Conservation (phyloP, 1,140 invertebrate species). For the Listronotus bonariensis region DNA sequence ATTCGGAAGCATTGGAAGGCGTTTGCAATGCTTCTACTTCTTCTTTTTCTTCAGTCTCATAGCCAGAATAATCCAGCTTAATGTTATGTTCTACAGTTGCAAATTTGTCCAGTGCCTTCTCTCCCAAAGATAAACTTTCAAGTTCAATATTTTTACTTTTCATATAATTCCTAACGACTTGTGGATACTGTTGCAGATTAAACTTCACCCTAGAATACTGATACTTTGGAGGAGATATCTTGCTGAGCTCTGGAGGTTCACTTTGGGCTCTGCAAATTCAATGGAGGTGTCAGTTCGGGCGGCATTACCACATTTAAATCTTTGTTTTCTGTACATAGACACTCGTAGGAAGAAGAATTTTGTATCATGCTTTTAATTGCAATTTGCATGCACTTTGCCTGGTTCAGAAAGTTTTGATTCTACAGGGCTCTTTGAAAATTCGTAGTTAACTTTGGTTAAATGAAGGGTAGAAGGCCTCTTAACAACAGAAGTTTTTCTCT, state of each 20-base stretch:
- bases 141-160: slow-evolving; percentile 71
- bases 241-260: slow-evolving; percentile 45
- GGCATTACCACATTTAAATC: slow-evolving; percentile 11
- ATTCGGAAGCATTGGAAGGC: slow-evolving; percentile 69
- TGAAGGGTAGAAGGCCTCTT: slow-evolving; percentile 29
- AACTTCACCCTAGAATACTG: slow-evolving; percentile 71
- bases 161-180: slow-evolving; percentile 72
- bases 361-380: slow-evolving; percentile 40
- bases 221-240: slow-evolving; percentile 56
- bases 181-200: slow-evolving; percentile 70
- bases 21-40: slow-evolving; percentile 60
- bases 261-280: slow-evolving; percentile 45
- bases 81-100: slow-evolving; percentile 40
- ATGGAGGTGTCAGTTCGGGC: slow-evolving; percentile 16
- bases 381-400: slow-evolving; percentile 38
- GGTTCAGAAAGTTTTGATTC: slow-evolving; percentile 4
- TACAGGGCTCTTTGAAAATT: slow-evolving; percentile 19
- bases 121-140: slow-evolving; percentile 65
- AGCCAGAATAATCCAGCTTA: slow-evolving; percentile 40
- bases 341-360: slow-evolving; percentile 43
- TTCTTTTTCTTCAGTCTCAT: slow-evolving; percentile 44
- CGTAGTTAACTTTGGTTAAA: slow-evolving; percentile 17
- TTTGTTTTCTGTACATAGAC: slow-evolving; percentile 28
- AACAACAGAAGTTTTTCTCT: slow-evolving; percentile 26
- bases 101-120: slow-evolving; percentile 52